A percentile compares a stretch with the other conserved stretches of the same genome.
Conservation (phyloP, 2,113 vertebrate genomes). For the Alexandromys fortis region DNA sequence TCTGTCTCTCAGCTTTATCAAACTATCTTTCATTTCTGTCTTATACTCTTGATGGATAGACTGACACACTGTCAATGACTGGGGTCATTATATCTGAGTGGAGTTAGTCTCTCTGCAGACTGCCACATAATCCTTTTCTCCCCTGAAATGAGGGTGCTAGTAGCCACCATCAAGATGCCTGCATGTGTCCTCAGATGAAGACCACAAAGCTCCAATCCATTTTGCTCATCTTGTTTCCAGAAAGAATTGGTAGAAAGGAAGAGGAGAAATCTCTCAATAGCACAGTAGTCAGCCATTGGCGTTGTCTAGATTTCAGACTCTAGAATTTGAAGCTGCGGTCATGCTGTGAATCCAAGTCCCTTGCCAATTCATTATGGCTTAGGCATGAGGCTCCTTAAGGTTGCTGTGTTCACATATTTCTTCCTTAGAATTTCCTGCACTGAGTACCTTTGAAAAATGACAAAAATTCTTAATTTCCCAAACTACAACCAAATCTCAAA, state of each 20-base stretch:
- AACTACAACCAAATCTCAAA: background rate
- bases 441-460: background rate
- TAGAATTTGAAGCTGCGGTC: background rate
- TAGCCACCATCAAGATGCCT: background rate
- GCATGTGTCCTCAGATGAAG: background rate
- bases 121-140: background rate
- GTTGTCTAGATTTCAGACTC: background rate
- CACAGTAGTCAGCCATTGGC: background rate
- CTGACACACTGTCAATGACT: background rate
- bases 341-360: background rate
- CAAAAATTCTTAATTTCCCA: background rate
- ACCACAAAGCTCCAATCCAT: background rate
- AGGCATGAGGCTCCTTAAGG: background rate
- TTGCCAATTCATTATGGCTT: background rate
- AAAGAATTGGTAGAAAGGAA: background rate
- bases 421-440: background rate
- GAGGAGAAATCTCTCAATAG: background rate
- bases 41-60: background rate
- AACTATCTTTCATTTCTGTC: background rate
- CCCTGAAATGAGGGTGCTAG: background rate
- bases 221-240: constrained; percentile 1
- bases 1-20: background rate
- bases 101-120: background rate
- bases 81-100: background rate
- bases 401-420: background rate